phyloP scores from a whole-genome alignment of 2,113 vertebrate species.

The Channa maculata region DNA sequence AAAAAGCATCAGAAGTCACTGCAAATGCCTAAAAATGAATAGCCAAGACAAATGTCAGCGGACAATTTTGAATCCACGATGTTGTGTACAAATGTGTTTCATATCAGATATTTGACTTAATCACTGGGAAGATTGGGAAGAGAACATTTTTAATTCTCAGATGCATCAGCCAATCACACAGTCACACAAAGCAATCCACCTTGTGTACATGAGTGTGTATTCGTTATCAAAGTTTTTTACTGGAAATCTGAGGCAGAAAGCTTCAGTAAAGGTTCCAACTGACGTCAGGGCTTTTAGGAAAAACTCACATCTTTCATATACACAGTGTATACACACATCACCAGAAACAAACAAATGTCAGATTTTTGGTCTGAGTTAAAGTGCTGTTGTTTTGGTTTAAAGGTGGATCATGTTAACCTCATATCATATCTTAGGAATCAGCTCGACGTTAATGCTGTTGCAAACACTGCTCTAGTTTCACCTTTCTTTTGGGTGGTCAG shows the following conservation, averaged over 20 bases:
- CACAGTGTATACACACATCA: conserved; percentile 38
- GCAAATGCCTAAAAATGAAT: conserved; percentile 19
- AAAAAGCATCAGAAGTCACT: neutral
- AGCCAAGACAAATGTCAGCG: neutral
- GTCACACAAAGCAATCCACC: conserved; percentile 36
- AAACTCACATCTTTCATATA: conserved; percentile 47
- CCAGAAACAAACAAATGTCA: conserved; percentile 48
- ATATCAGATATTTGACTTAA: conserved; percentile 52
- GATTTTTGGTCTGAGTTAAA: conserved; percentile 21
- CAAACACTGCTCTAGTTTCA: conserved; percentile 56
- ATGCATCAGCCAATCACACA: conserved; percentile 39
- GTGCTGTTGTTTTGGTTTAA: conserved; percentile 60
- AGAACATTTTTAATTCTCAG: conserved; percentile 44
- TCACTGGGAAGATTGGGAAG: conserved; percentile 29
- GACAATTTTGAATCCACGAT: conserved; percentile 4
- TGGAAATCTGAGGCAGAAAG: conserved; percentile 67
- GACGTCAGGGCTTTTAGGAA: conserved; percentile 71
- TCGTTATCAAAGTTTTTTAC: conserved; percentile 64
- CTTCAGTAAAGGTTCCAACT: conserved; percentile 59
- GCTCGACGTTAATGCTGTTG: conserved; percentile 51
- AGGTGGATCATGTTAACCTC: conserved; percentile 61
- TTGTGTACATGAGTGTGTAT: conserved; percentile 21
- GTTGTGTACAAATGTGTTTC: conserved; percentile 45
- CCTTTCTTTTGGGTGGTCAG: conserved; percentile 73
- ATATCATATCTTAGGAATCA: conserved; percentile 61